Evolutionary conservation across 2,797 vertebrate species (phyloP).

Genomic region (Parauchenoglanis ngamensis): DNA sequence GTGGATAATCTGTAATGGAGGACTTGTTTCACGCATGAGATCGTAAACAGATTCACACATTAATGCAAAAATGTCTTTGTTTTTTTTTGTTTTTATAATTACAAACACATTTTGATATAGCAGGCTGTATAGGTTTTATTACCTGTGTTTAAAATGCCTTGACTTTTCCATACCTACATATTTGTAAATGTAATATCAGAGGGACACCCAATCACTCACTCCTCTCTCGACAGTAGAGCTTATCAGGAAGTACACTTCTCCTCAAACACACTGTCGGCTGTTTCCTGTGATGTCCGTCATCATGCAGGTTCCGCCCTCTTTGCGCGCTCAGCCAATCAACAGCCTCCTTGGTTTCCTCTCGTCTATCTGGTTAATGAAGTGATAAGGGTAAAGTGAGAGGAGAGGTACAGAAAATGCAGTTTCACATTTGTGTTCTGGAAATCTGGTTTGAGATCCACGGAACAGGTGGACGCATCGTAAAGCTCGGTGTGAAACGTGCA

Average conservation of each 20-base stretch:
- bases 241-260: conserved; percentile 1
- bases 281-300: not conserved
- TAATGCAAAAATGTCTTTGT: not conserved
- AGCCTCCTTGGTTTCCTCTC: not conserved
- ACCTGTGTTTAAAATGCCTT: not conserved
- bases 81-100: not conserved
- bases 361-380: conserved; percentile 20
- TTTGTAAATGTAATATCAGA: not conserved
- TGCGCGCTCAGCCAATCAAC: conserved; percentile 21
- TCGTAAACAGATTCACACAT: not conserved
- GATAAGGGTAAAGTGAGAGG: not conserved
- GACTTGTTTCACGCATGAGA: no score
- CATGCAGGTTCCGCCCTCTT: not conserved
- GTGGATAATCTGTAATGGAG: not conserved
- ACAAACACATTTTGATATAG: not conserved
- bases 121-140: not conserved
- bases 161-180: not conserved
- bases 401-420: not conserved
- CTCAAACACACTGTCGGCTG: not conserved
- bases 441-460: not conserved
- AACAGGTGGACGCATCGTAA: not conserved
- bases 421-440: not conserved
- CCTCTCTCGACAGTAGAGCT: not conserved
- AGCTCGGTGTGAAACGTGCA: not conserved
- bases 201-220: not conserved